A percentile compares a stretch with the other conserved stretches of the same genome.
These are phyloP conservation scores for Falco cherrug DNA, from an alignment of 2,797 vertebrate genomes.

Conservation along the genomic window DNA sequence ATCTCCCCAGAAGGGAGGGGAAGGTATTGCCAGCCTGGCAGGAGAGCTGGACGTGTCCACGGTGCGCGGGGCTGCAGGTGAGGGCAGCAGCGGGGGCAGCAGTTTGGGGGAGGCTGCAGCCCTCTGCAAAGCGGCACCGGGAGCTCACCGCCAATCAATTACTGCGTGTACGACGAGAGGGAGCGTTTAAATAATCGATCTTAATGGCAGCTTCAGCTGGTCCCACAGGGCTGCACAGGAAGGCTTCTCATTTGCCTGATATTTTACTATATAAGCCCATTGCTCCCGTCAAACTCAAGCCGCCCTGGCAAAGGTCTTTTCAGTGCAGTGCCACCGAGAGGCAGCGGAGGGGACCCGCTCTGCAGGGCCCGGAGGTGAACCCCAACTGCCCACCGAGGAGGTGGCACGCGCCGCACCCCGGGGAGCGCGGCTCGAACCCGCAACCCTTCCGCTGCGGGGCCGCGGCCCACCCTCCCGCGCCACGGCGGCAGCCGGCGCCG, in stretches of 20 bases:
- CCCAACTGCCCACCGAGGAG: accelerated
- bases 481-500: background rate
- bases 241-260: background rate
- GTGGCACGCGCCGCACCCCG: accelerated
- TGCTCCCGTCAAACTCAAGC: accelerated
- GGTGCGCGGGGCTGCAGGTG: background rate
- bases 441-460: accelerated
- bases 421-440: background rate
- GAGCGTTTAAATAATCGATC: background rate
- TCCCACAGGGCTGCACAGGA: background rate
- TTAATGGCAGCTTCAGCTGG: background rate
- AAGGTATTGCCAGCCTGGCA: background rate
- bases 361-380: background rate
- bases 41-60: accelerated
- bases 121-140: background rate
- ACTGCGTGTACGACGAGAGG: background rate
- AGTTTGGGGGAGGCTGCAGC: too few relatives aligned
- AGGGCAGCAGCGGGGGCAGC: background rate
- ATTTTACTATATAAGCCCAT: background rate
- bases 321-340: background rate
- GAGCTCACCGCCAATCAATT: background rate
- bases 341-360: too few relatives aligned
- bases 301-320: background rate
- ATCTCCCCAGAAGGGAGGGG: too few relatives aligned
- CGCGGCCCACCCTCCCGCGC: background rate